Conservation (phyloP, 1,140 invertebrate species). For the Drosophila bipectinata region DNA sequence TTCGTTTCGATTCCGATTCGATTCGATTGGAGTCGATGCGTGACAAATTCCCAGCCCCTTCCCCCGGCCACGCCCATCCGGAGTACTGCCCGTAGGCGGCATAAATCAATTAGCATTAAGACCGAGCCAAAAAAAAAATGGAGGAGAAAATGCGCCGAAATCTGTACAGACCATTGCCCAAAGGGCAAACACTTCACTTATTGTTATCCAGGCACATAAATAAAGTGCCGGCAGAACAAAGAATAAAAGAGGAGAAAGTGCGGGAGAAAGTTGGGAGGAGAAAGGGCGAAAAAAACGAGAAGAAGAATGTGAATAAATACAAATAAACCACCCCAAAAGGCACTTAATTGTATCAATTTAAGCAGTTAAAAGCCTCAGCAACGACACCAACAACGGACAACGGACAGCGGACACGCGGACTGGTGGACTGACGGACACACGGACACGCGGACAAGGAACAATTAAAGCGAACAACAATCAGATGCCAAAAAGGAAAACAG, state of each 20-base stretch:
- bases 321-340: slow-evolving; percentile 70
- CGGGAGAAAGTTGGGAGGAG: not conserved
- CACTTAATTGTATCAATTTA: slow-evolving; percentile 79
- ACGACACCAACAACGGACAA: slow-evolving; percentile 14
- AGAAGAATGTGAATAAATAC: slow-evolving; percentile 53
- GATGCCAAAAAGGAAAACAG: slow-evolving; percentile 16
- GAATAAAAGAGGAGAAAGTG: not conserved
- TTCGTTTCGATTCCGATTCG: slow-evolving; percentile 10
- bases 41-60: slow-evolving; percentile 29
- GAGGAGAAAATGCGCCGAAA: slow-evolving; percentile 16
- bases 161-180: slow-evolving; percentile 39
- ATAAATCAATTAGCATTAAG: slow-evolving; percentile 77
- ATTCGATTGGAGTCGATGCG: slow-evolving; percentile 3
- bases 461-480: slow-evolving; percentile 27
- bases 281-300: slow-evolving; percentile 7
- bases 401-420: slow-evolving; percentile 5
- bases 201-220: slow-evolving; percentile 68
- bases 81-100: slow-evolving; percentile 28
- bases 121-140: slow-evolving; percentile 22
- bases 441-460: slow-evolving; percentile 14
- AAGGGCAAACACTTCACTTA: slow-evolving; percentile 67
- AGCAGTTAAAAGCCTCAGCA: slow-evolving; percentile 55
- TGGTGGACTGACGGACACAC: not conserved
- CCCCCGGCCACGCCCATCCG: slow-evolving; percentile 5
- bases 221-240: slow-evolving; percentile 36